A percentile compares a stretch with the other conserved stretches of the same genome.
These are phyloP conservation scores for Catocala fraxini DNA, from an alignment of 2,888 invertebrate genomes.

Conservation along the genomic window DNA sequence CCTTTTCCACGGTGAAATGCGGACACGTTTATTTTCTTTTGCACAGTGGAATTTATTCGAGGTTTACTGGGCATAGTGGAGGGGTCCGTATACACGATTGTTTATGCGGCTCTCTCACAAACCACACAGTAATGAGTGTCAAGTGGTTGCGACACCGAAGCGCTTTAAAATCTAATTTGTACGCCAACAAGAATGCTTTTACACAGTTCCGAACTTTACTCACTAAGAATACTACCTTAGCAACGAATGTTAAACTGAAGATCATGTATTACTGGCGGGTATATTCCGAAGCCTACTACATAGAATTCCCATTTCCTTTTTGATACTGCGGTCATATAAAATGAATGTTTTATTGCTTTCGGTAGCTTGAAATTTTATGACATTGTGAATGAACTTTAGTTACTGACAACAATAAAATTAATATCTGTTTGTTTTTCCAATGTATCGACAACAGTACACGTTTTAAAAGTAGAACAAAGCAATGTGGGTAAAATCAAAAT, in stretches of 20 bases:
- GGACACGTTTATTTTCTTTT: conserved; percentile 37
- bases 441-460: no score
- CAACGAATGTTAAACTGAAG: conserved; percentile 30
- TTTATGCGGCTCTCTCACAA: conserved; percentile 46
- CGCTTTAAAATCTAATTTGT: conserved; percentile 59
- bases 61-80: conserved; percentile 28
- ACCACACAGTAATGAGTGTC: conserved; percentile 57
- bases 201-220: conserved; percentile 47
- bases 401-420: neutral
- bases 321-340: conserved; percentile 30
- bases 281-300: conserved; percentile 32
- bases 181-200: conserved; percentile 47
- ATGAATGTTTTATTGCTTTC: conserved; percentile 42
- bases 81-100: conserved; percentile 39
- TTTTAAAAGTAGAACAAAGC: no score
- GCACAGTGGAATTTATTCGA: conserved; percentile 33
- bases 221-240: conserved; percentile 30
- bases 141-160: conserved; percentile 52
- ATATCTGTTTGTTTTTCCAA: no score
- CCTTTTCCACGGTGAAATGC: conserved; percentile 23
- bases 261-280: conserved; percentile 31
- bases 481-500: no score
- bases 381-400: neutral
- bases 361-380: conserved; percentile 12
- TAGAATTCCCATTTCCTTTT: conserved; percentile 42